Evolutionary conservation across 1,140 invertebrate species (phyloP).

Genomic region (Drosophila teissieri): DNA sequence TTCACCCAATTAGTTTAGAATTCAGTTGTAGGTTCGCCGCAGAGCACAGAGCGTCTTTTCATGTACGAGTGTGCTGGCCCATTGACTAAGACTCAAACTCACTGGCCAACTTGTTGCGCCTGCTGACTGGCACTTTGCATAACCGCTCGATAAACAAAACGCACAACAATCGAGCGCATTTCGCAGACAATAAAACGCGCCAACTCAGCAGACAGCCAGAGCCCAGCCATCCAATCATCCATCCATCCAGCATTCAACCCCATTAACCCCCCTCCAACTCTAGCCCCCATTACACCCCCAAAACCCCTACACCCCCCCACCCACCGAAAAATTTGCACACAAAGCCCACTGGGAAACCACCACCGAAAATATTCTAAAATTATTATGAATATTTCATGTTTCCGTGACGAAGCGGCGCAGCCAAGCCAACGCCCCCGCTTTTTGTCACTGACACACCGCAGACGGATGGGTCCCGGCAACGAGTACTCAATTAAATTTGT

Average conservation of each 20-base stretch:
- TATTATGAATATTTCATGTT: conserved; percentile 76
- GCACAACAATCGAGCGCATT: conserved; percentile 60
- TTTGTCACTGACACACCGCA: conserved; percentile 46
- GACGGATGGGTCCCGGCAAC: conserved; percentile 56
- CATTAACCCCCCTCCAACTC: neutral
- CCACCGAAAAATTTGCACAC: neutral
- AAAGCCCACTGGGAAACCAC: conserved; percentile 19
- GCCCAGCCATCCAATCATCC: conserved; percentile 20
- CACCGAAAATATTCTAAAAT: conserved; percentile 65
- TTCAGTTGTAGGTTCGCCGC: conserved; percentile 24
- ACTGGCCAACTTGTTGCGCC: conserved; percentile 47
- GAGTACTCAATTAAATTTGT: conserved; percentile 80
- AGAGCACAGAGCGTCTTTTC: conserved; percentile 5
- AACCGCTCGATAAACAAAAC: conserved; percentile 50
- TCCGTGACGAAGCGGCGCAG: conserved; percentile 32
- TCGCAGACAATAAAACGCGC: conserved; percentile 66
- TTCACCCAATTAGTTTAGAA: conserved; percentile 71
- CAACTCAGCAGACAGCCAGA: conserved; percentile 55
- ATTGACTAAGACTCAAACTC: conserved; percentile 1
- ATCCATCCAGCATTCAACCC: conserved; percentile 33
- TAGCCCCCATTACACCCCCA: no score
- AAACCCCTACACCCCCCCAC: neutral
- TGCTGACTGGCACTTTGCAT: conserved; percentile 54
- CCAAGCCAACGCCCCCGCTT: conserved; percentile 39
- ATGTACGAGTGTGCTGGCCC: conserved; percentile 2